Percentiles rank a stretch among this genome's conserved stretches.
Evolutionary conservation across 1,140 invertebrate species (phyloP).

Genomic region (Panulirus ornatus): DNA sequence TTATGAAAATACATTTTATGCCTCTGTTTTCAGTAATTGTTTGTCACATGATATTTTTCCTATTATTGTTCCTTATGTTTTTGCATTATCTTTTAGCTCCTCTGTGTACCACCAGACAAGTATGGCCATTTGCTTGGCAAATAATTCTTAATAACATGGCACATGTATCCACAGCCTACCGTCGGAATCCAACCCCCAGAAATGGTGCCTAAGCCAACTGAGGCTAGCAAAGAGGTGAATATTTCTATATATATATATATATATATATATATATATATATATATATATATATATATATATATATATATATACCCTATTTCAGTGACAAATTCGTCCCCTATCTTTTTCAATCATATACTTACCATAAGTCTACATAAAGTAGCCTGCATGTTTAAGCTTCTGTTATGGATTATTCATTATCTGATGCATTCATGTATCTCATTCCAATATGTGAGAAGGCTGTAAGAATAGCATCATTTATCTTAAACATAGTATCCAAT

Average conservation of each 20-base stretch:
- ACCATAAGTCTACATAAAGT: not conserved
- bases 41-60: not conserved
- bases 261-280: too few relatives aligned
- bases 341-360: not conserved
- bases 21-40: not conserved
- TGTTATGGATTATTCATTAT: not conserved
- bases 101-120: not conserved
- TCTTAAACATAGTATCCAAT: not conserved
- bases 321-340: too few relatives aligned
- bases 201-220: slow-evolving; percentile 27
- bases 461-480: not conserved
- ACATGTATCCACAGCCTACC: slow-evolving; percentile 59
- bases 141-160: not conserved
- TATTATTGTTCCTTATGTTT: not conserved
- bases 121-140: not conserved
- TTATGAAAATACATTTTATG: not conserved
- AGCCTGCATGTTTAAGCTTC: not conserved
- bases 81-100: not conserved
- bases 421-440: not conserved
- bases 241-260: slow-evolving; percentile 16
- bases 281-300: too few relatives aligned
- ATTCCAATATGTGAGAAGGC: not conserved
- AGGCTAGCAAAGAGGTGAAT: slow-evolving; percentile 66
- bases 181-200: slow-evolving; percentile 56
- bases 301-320: too few relatives aligned